Conservation (phyloP, 2,113 vertebrate species). For the Scortum barcoo region DNA sequence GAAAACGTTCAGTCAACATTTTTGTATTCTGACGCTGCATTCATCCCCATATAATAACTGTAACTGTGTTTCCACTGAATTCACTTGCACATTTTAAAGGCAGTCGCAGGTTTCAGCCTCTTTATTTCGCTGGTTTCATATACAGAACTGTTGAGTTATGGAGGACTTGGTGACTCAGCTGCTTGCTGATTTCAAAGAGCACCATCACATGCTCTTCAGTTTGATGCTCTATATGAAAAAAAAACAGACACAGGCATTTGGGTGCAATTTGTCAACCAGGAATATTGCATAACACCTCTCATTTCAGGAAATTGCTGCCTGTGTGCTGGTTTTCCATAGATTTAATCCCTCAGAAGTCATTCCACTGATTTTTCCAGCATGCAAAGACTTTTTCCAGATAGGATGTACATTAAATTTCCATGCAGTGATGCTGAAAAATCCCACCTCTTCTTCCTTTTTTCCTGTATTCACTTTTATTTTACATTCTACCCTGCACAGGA, state of each 20-base stretch:
- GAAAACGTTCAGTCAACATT: not conserved
- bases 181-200: slow-evolving; percentile 30
- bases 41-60: not conserved
- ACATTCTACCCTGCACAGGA: not conserved
- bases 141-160: slow-evolving; percentile 25
- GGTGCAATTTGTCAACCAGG: slow-evolving; percentile 28
- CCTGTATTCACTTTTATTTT: not conserved
- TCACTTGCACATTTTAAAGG: slow-evolving; percentile 18
- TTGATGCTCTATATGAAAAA: slow-evolving; percentile 1
- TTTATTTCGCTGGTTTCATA: slow-evolving; percentile 26
- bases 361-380: slow-evolving; percentile 34
- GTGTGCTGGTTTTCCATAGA: slow-evolving; percentile 34
- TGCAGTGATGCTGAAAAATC: slow-evolving; percentile 29
- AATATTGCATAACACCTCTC: slow-evolving; percentile 16
- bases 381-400: slow-evolving; percentile 38
- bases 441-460: slow-evolving; percentile 1
- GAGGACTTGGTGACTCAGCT: slow-evolving; percentile 56
- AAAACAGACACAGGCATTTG: slow-evolving; percentile 17
- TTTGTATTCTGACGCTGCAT: not conserved
- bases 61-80: slow-evolving; percentile 11
- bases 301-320: slow-evolving; percentile 6
- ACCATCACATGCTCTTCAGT: slow-evolving; percentile 18
- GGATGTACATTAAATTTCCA: slow-evolving; percentile 55
- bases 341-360: slow-evolving; percentile 21
- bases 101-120: slow-evolving; percentile 10